Base-by-base conservation (phyloP, 2,888 invertebrate species). In the Melipona bicolor region DNA sequence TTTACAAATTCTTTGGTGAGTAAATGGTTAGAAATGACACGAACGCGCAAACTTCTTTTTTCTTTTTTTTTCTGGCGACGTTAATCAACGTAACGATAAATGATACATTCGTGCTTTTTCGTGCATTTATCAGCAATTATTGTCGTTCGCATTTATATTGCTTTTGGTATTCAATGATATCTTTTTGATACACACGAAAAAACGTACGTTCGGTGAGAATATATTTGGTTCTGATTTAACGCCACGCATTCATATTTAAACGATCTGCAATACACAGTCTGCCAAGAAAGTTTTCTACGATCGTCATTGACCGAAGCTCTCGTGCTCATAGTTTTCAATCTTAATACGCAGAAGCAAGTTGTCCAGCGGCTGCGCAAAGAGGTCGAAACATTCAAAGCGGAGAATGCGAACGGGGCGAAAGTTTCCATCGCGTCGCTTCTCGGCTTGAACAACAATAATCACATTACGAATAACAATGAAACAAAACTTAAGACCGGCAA, bases 361-460 rank as follows among this genome's bases (percentile, higher is more conserved):
- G 95, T 96, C 36, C 95, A 96, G 81, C 95, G 95, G 89, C 93
- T 96, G 87, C 94, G 96, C 69, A 95, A 95, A 90, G 96, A 96
- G 89, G 93, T 96, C 65, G 95, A 97, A 87, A 88, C 95, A 21
- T 96, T 95, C 90, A 96, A 96, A 90, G 91, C 91, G 86, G 92
- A 91, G 56, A 93, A 91, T 84, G 89, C 88, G 84, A 93, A 93
- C 80, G 93, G 91, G 78, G 90, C 90, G 52, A 92, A 93, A 92
- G 87, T 93, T 90, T 92, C 92, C 64, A 87, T 94, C 65, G 92
- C 93, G 21, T 87, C 93, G 73, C 88, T 94, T 4, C 90, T 93
- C 15, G 92, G 93, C 1, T 82, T 93, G 71, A 93, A 92, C 87
- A 93, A 93, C 87, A 94, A 94, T 85, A 93, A 93, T 83, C 91